These are phyloP conservation scores for Sciurus vulgaris DNA, from an alignment of 2,797 vertebrate genomes.

Conservation along the genomic window DNA sequence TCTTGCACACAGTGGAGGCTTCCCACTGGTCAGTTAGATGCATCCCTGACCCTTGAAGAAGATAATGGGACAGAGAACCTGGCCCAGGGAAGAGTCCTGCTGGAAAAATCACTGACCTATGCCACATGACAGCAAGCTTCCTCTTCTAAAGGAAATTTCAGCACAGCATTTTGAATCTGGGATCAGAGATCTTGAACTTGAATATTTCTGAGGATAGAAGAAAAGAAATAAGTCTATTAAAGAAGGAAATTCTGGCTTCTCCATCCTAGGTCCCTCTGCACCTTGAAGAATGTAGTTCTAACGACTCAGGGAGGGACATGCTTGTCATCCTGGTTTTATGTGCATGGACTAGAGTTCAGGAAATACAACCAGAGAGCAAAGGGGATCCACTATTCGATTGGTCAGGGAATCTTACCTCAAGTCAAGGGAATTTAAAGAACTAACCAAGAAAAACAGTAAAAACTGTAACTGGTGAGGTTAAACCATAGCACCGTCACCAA, in stretches of 20 bases:
- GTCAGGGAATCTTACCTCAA: neutral
- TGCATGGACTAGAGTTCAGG: neutral
- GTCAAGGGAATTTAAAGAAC: constrained; percentile 12
- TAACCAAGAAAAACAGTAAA: neutral
- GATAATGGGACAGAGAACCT: neutral
- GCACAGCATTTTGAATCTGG: constrained; percentile 19
- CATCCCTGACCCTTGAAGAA: neutral
- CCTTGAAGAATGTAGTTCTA: neutral
- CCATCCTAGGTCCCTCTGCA: neutral
- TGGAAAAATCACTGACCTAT: neutral
- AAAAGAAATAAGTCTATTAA: neutral
- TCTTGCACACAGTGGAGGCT: neutral
- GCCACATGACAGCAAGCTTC: neutral
- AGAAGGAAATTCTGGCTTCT: neutral
- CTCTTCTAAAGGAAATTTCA: constrained; percentile 31
- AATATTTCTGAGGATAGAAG: neutral
- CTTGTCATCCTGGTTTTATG: neutral
- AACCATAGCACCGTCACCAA: neutral
- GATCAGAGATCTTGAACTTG: neutral
- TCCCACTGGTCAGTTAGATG: neutral
- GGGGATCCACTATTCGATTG: neutral
- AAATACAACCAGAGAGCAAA: neutral
- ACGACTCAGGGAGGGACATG: neutral
- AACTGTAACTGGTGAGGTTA: neutral
- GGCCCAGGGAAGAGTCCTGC: neutral